Percentiles rank a stretch among this genome's conserved stretches.
These are phyloP conservation scores for Toxotes chatareus DNA, from an alignment of 2,113 vertebrate genomes.

Conservation along the genomic window DNA sequence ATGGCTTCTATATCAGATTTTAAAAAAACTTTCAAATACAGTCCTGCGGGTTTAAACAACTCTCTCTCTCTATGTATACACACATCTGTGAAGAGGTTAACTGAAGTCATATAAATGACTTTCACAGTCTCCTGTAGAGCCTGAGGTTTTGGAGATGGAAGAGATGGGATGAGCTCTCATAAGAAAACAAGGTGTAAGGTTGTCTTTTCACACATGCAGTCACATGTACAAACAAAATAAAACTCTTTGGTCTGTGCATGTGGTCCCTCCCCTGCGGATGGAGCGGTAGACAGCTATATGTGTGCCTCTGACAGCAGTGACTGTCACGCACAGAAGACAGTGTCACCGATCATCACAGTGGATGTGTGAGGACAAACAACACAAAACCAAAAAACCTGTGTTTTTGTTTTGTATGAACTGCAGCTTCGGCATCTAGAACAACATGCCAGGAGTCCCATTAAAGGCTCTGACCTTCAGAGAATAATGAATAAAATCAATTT, in stretches of 20 bases:
- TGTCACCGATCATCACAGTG: not conserved
- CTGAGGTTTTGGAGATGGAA: not conserved
- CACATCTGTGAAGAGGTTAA: not conserved
- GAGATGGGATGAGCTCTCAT: not conserved
- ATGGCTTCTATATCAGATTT: not conserved
- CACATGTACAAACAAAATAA: not conserved
- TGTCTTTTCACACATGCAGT: not conserved
- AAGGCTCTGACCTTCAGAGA: constrained; percentile 6
- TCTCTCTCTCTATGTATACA: not conserved
- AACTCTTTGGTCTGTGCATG: not conserved
- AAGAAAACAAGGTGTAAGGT: not conserved
- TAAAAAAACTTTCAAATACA: not conserved
- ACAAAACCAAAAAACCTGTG: not conserved
- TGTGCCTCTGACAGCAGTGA: not conserved
- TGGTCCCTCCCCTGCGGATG: not conserved
- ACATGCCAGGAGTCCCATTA: not conserved
- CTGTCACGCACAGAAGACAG: not conserved
- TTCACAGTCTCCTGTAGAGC: not conserved
- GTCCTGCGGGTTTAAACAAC: constrained; percentile 10
- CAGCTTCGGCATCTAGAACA: not conserved
- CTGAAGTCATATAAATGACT: not conserved
- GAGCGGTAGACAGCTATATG: not conserved
- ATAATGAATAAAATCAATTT: not conserved
- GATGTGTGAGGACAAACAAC: not conserved
- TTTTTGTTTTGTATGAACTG: not conserved